Evolutionary conservation across 2,888 invertebrate species (phyloP).

Genomic region (Prostheceraeus crozeri): DNA sequence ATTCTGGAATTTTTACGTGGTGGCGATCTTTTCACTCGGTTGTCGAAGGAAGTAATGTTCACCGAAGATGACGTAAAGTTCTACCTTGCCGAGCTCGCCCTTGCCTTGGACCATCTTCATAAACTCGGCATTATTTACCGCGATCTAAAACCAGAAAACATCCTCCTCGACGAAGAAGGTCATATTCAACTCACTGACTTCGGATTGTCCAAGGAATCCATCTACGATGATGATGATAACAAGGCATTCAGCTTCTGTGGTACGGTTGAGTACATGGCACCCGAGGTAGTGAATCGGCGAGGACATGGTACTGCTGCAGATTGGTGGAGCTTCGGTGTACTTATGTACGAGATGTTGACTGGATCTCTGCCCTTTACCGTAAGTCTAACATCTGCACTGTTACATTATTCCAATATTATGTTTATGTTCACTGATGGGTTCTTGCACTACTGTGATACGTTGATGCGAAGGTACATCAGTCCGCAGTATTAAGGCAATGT

Average conservation of each 20-base stretch:
- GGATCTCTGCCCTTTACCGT: conserved; percentile 94
- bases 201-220: conserved; percentile 91
- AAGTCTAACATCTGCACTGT: no score
- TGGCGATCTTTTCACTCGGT: conserved; percentile 93
- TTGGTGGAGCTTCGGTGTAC: conserved; percentile 98
- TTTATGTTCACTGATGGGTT: no score
- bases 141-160: conserved; percentile 92
- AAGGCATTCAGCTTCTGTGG: conserved; percentile 91
- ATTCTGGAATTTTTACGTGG: conserved; percentile 91
- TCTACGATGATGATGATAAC: conserved; percentile 63
- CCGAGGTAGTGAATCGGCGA: conserved; percentile 91
- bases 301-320: conserved; percentile 97
- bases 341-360: conserved; percentile 99
- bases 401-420: no score
- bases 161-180: conserved; percentile 83
- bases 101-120: conserved; percentile 94
- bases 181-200: conserved; percentile 98
- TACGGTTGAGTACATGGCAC: conserved; percentile 91
- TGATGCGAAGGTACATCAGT: no score
- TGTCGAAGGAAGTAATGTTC: conserved; percentile 99
- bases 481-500: no score
- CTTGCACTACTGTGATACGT: no score
- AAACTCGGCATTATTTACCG: conserved; percentile 93
- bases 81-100: conserved; percentile 90
- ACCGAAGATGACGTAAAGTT: conserved; percentile 99